Conservation (phyloP, 2,888 invertebrate genomes). For the Anoncus sp. region DNA sequence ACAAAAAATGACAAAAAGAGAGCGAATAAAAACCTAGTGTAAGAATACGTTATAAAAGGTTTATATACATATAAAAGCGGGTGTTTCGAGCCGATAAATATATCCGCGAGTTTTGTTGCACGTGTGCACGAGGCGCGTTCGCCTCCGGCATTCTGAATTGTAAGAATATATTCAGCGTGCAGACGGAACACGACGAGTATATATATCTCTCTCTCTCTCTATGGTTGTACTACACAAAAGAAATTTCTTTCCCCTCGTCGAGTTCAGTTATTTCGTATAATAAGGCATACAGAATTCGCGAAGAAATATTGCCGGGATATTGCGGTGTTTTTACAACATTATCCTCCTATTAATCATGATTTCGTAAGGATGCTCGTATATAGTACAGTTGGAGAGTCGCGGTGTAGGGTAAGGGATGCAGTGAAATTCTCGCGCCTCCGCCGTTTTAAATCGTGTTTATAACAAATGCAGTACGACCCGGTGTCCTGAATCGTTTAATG, state of each 20-base stretch:
- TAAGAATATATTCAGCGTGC: conserved; percentile 47
- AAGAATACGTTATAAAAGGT: conserved; percentile 20
- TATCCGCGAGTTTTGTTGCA: conserved; percentile 32
- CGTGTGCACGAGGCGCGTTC: conserved; percentile 23
- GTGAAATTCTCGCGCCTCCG: conserved; percentile 11
- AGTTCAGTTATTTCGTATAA: conserved; percentile 29
- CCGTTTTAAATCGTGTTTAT: conserved; percentile 68
- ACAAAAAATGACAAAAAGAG: conserved; percentile 37
- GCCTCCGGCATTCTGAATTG: conserved; percentile 45
- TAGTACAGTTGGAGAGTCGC: conserved; percentile 12
- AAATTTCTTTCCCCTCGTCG: conserved; percentile 44
- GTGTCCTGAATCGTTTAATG: conserved; percentile 4
- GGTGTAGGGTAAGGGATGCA: conserved; percentile 2
- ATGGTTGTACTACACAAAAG: conserved; percentile 42
- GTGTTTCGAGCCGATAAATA: conserved; percentile 57
- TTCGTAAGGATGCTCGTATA: conserved; percentile 63
- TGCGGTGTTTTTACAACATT: conserved; percentile 77
- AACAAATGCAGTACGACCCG: not conserved
- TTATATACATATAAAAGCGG: conserved; percentile 16
- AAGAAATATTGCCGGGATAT: conserved; percentile 73
- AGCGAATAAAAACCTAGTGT: conserved; percentile 4
- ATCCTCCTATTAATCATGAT: conserved; percentile 80
- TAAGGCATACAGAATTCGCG: conserved; percentile 46
- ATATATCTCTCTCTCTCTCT: not conserved
- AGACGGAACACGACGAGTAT: not conserved